These are phyloP conservation scores for Dasypolia templi DNA, from an alignment of 2,888 invertebrate genomes.

Conservation along the genomic window DNA sequence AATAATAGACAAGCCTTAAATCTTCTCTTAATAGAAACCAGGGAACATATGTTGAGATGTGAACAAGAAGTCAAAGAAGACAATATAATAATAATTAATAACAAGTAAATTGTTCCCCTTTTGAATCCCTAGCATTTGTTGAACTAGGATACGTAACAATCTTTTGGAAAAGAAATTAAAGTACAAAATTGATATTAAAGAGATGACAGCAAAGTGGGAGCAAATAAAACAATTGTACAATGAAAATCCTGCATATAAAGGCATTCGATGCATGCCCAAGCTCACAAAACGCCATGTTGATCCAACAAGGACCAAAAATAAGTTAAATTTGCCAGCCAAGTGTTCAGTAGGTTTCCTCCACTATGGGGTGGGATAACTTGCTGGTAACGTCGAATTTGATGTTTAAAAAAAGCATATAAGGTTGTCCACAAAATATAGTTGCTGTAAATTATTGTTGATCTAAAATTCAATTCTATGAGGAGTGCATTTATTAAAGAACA, in stretches of 20 bases:
- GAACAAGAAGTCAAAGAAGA: conserved; percentile 16
- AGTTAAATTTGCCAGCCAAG: conserved; percentile 16
- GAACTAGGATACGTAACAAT: conserved; percentile 20
- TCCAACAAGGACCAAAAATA: conserved; percentile 14
- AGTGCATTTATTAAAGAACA: too few species aligned
- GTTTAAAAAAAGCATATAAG: background rate
- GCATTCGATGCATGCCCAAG: conserved; percentile 5
- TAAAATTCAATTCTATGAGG: too few species aligned
- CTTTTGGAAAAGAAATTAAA: conserved; percentile 20
- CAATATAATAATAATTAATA: conserved; percentile 16
- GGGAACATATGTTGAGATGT: conserved; percentile 17
- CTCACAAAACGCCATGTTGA: conserved; percentile 6
- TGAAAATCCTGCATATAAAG: conserved; percentile 15
- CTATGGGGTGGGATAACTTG: conserved; percentile 18
- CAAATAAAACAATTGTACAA: background rate
- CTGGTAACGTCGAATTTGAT: conserved; percentile 10
- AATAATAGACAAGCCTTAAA: conserved; percentile 17
- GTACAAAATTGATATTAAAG: background rate
- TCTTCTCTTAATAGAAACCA: background rate
- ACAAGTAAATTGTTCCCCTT: conserved; percentile 20
- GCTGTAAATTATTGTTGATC: too few species aligned
- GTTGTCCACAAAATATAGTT: too few species aligned
- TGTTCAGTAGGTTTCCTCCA: conserved; percentile 9
- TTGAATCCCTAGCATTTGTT: conserved; percentile 9
- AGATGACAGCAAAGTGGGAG: conserved; percentile 9